Evolutionary conservation across 2,797 vertebrate species (phyloP), one percentile per base, ranked within the genome.

Genomic region (Tapera naevia): DNA sequence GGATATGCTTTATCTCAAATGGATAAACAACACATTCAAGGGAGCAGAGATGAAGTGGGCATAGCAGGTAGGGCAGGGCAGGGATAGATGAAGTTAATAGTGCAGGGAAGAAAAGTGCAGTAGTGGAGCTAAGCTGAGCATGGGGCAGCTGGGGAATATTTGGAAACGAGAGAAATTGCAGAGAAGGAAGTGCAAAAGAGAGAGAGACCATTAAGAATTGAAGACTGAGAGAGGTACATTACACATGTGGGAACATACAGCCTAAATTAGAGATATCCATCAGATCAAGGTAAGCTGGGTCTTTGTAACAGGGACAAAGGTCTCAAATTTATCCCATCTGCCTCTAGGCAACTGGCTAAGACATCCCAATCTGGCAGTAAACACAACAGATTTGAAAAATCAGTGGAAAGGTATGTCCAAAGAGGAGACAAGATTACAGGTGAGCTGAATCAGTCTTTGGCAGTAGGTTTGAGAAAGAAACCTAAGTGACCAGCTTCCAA

Each of bases 241-340:
- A 66, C 22, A 33, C 35, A 24, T 80, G 61, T 2, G 5, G 75
- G 57, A 93, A 91, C 11, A 66, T 69, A 39, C 58, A 81, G 81
- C 61, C 54, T 79, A 70, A 88, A 92, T 92, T 66, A 45, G 43
- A 86, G 86, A 80, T 85, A 93, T 72, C 64, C 60, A 70, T 92
- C 85, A 86, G 54, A 88, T 92, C 46, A 30, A 51, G 66, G 66
- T 23, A 92, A 80, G 48, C 4, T 53, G 28, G 46, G 22, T 7
- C 75, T 83, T 62, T 62, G 12, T 69, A 72, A 74, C 18, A n/a
- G 43, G 53, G 21, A 89, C 14, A 25, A 39, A 88, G 39, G 76
- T 79, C 73, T 88, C 46, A 54, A 18, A 80, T 78, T 80, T 45
- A 81, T 81, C 51, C 65, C 17, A 27, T 35, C 64, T 70, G 60